Percentiles rank a stretch among this genome's conserved stretches.
Conservation (phyloP, 2,888 invertebrate species). For the Diarsia rubi region DNA sequence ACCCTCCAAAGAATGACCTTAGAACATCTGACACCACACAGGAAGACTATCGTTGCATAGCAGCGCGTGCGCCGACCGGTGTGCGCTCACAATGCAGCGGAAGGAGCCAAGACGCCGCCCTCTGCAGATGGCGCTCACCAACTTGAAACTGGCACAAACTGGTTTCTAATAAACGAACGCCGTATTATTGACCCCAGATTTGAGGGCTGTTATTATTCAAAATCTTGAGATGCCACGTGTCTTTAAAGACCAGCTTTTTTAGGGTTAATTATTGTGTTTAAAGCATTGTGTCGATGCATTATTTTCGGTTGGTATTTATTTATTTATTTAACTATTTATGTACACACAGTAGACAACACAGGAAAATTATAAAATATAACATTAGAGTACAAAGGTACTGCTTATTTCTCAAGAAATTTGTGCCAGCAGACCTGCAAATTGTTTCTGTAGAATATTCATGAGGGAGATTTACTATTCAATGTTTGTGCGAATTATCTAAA, state of each 20-base stretch:
- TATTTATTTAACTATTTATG: no score
- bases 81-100: slow-evolving; percentile 87
- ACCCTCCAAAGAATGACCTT: slow-evolving; percentile 64
- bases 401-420: no score
- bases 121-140: slow-evolving; percentile 84
- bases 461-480: not conserved
- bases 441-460: slow-evolving; percentile 11
- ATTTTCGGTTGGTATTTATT: slow-evolving; percentile 5
- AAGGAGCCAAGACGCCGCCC: slow-evolving; percentile 89
- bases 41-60: slow-evolving; percentile 73
- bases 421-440: no score
- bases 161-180: slow-evolving; percentile 77
- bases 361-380: no score
- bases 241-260: slow-evolving; percentile 58
- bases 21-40: slow-evolving; percentile 65
- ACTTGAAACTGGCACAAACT: slow-evolving; percentile 82
- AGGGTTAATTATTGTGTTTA: slow-evolving; percentile 46
- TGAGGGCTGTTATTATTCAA: slow-evolving; percentile 67
- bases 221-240: slow-evolving; percentile 73
- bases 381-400: no score
- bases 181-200: slow-evolving; percentile 84
- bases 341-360: no score
- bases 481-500: not conserved
- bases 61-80: slow-evolving; percentile 87
- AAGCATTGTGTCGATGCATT: slow-evolving; percentile 32